A percentile compares a stretch with the other conserved stretches of the same genome.
These are phyloP conservation scores for Arizona elegans DNA, from an alignment of 2,113 vertebrate species.

Conservation along the genomic window DNA sequence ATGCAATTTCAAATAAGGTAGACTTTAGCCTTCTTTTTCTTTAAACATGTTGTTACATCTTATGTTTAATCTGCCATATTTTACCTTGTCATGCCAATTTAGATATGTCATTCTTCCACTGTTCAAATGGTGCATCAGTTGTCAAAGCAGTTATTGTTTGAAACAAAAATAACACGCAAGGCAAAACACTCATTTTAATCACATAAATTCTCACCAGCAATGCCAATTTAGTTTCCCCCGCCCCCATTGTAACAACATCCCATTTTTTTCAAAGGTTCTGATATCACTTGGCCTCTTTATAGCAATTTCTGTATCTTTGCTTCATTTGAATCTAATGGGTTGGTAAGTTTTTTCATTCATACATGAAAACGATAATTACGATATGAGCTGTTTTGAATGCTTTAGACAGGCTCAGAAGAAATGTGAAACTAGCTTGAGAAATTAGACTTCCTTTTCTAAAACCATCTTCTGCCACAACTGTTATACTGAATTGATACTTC, in stretches of 20 bases:
- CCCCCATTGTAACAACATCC: neutral
- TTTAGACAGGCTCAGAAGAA: neutral
- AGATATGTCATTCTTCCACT: too few species aligned
- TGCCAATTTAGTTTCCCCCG: too few species aligned
- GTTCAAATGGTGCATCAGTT: neutral
- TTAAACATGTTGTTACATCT: neutral
- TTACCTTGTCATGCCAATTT: neutral
- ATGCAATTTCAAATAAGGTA: neutral
- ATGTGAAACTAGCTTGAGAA: neutral
- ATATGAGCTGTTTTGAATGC: slow-evolving; percentile 31
- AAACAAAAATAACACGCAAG: neutral
- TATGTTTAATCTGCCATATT: neutral
- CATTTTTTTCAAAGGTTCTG: slow-evolving; percentile 40
- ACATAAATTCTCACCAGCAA: neutral
- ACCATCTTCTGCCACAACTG: neutral
- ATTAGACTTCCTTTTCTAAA: neutral
- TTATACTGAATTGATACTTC: neutral
- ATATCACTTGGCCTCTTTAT: slow-evolving; percentile 21
- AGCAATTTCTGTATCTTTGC: slow-evolving; percentile 42
- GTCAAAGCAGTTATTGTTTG: neutral
- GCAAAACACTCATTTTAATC: slow-evolving; percentile 42
- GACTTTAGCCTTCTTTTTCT: neutral
- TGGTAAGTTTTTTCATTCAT: slow-evolving; percentile 40
- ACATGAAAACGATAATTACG: slow-evolving; percentile 35
- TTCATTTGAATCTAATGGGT: slow-evolving; percentile 51